Base-by-base conservation (phyloP, 2,797 vertebrate species). In the Sphenopsis melanotis region DNA sequence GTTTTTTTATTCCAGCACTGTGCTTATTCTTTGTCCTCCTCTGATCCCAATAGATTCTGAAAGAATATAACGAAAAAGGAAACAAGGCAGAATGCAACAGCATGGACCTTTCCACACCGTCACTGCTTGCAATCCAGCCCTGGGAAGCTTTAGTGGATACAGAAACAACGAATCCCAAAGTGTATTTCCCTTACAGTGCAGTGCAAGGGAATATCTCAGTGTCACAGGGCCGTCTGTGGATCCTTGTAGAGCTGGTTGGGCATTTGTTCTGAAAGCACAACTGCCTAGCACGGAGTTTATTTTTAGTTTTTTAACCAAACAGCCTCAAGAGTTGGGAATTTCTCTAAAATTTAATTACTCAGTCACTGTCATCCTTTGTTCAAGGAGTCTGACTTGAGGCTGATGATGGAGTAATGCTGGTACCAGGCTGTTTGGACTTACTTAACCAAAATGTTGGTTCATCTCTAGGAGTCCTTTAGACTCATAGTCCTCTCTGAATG, bases 241-340 rank as follows among this genome's bases (percentile, higher is more conserved):
- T 71, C 34, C 59, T 63, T 83, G 18, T 56, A 52, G 44, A 59
- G 68, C 81, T 74, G 70, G 7, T 34, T 0, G 0, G 14, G 17
- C 19, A 32, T 83, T 85, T 20, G 13, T 36, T 77, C 76, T 57
- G 61, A 49, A 91, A 68, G 30, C 78, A 64, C 34, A 72, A 2
- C 56, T 84, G 71, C 44, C 32, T 69, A 22, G 32, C 30, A 53
- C 0, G 0, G 41, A 42, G 57, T 46, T 89, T 80, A 80, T 66
- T 93, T 92, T 77, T 55, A 83, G 42, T 69, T 6, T 76, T 86
- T 91, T 88, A 84, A 50, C 32, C 32, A 65, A 66, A 53, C 34
- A 56, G 9, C 7, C 53, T 75, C 46, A 53, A 42, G 55, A 41
- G 32, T 63, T 66, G 37, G 42, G 32, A 57, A 69, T 88, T 78